Evolutionary conservation across 2,888 invertebrate genomes (phyloP).

Genomic region (Nemapogon koenigi): DNA sequence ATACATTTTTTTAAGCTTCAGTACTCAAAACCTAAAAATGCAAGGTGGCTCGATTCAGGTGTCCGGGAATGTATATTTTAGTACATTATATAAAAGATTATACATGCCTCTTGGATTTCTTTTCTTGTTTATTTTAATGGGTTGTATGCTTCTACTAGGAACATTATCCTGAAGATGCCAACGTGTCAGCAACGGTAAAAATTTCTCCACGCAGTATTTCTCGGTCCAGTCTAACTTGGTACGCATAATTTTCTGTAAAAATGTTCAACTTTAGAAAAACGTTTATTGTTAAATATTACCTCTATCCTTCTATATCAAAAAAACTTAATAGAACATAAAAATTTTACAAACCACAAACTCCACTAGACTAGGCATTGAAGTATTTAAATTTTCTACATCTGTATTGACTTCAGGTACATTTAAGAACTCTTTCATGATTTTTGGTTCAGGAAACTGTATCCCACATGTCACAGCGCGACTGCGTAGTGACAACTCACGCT

Average conservation of each 20-base stretch:
- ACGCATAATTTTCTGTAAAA: conserved; percentile 68
- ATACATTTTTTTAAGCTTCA: no score
- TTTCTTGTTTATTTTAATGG: conserved; percentile 43
- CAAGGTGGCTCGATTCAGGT: no score
- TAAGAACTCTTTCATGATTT: conserved; percentile 77
- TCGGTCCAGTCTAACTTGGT: conserved; percentile 76
- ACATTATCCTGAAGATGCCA: conserved; percentile 71
- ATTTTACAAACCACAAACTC: conserved; percentile 66
- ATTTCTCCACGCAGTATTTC: conserved; percentile 78
- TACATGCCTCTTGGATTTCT: conserved; percentile 55
- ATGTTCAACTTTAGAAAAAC: conserved; percentile 13
- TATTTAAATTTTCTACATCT: conserved; percentile 53
- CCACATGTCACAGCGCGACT: conserved; percentile 69
- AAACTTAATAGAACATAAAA: conserved; percentile 10
- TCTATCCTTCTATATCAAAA: no score
- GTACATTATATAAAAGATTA: no score
- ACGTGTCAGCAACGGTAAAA: conserved; percentile 76
- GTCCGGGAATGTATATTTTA: no score
- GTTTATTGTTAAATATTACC: no score
- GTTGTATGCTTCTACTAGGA: conserved; percentile 33
- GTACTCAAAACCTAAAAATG: no score
- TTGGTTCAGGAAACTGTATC: conserved; percentile 72
- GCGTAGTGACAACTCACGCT: conserved; percentile 73
- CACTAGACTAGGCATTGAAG: conserved; percentile 71
- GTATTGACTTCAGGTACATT: conserved; percentile 49